Evolutionary conservation across 2,888 invertebrate species (phyloP).

Genomic region (Erebia palarica): DNA sequence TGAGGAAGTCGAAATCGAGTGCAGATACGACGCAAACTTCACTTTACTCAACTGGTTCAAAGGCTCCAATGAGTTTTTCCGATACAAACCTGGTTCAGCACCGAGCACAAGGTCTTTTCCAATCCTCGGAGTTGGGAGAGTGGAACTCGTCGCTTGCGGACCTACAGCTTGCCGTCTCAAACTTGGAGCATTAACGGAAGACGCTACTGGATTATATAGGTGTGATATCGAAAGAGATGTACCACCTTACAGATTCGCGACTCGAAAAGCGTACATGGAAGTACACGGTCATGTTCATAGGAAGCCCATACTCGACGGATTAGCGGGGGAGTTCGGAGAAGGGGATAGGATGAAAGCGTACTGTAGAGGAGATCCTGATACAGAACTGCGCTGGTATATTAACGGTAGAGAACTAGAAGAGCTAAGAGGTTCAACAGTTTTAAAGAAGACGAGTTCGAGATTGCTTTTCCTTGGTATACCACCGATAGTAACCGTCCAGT

Average conservation of each 20-base stretch:
- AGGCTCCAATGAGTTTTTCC: slow-evolving; percentile 70
- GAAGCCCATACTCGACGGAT: slow-evolving; percentile 64
- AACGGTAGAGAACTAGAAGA: slow-evolving; percentile 63
- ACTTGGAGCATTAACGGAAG: slow-evolving; percentile 64
- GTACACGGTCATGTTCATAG: slow-evolving; percentile 62
- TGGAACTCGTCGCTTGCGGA: slow-evolving; percentile 66
- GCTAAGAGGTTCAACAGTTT: slow-evolving; percentile 54
- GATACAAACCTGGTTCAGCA: slow-evolving; percentile 65
- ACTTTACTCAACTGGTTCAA: slow-evolving; percentile 75
- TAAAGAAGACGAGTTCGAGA: slow-evolving; percentile 57
- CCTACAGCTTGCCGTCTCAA: slow-evolving; percentile 64
- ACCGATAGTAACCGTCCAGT: slow-evolving; percentile 76
- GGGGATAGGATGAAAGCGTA: slow-evolving; percentile 66
- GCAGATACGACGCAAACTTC: slow-evolving; percentile 73
- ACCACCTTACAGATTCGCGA: slow-evolving; percentile 67
- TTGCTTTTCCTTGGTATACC: slow-evolving; percentile 68
- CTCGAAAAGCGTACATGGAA: slow-evolving; percentile 64
- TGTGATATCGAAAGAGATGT: slow-evolving; percentile 71
- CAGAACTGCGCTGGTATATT: slow-evolving; percentile 71
- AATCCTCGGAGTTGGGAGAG: slow-evolving; percentile 62
- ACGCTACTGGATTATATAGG: slow-evolving; percentile 68
- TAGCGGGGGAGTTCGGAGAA: slow-evolving; percentile 61
- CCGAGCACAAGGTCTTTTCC: slow-evolving; percentile 70
- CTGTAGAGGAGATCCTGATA: slow-evolving; percentile 62
- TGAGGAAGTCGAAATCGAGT: slow-evolving; percentile 66